These are phyloP conservation scores for Cataglyphis altisquamis DNA, from an alignment of 2,888 invertebrate species.

Conservation along the genomic window DNA sequence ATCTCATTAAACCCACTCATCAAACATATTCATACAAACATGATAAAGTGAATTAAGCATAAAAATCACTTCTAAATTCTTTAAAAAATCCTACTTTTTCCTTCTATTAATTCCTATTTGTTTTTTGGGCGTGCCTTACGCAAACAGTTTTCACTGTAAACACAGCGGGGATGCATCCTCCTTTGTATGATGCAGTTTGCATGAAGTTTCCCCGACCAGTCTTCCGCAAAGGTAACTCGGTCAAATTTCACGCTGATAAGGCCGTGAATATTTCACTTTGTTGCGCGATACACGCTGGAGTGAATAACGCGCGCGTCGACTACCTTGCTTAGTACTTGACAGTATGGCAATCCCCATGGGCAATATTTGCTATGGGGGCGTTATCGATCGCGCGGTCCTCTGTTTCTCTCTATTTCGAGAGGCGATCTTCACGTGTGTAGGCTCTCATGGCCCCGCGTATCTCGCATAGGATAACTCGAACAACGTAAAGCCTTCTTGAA, in stretches of 20 bases:
- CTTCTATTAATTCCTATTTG: background rate
- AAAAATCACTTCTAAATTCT: background rate
- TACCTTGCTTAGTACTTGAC: constrained; percentile 69
- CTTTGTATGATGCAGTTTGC: constrained; percentile 22
- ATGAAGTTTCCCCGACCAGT: background rate
- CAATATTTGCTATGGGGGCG: constrained; percentile 79
- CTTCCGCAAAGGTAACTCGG: constrained; percentile 42
- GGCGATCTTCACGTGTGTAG: constrained; percentile 68
- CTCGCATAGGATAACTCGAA: constrained; percentile 59
- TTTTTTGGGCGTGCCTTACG: background rate
- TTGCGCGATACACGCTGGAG: constrained; percentile 33
- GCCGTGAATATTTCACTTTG: constrained; percentile 68
- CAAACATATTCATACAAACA: background rate
- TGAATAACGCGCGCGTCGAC: constrained; percentile 42
- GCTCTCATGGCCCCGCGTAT: constrained; percentile 63
- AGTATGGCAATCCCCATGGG: constrained; percentile 60
- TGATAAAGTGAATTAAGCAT: background rate
- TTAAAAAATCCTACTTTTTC: background rate
- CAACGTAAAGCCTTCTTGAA: constrained; percentile 51
- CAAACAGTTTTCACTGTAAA: constrained; percentile 3
- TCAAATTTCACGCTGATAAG: constrained; percentile 52
- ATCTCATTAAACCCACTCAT: background rate
- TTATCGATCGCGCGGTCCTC: constrained; percentile 78
- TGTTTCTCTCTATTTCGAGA: constrained; percentile 72
- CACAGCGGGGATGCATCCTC: background rate